Evolutionary conservation across 1,140 invertebrate species (phyloP), one percentile per base, ranked within the genome.

Genomic region (Euschistus heros): DNA sequence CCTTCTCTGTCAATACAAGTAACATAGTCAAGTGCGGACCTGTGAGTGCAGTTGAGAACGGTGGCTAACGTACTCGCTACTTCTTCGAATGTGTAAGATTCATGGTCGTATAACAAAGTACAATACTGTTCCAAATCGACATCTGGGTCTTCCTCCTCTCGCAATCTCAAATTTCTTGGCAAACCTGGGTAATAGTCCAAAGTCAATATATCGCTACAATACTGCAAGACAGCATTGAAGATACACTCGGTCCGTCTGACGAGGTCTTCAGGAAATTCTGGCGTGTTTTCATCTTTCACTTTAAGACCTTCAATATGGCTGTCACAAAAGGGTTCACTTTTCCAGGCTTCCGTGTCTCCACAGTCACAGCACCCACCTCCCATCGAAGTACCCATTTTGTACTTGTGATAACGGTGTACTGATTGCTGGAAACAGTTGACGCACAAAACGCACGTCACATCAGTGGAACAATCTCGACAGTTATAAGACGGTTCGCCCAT

Each of bases 351-450:
- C 0, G 80, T 77, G 69, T 91, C 93, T 0, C 95, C 95, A 77
- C 95, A 98, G 77, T 98, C 95, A 76, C 95, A 98, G 75, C 93
- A 97, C 2, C 95, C 95, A 5, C 93, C 93, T 20, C 94, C 94
- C 64, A 81, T 82, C 0, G 92, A 95, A 17, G 89, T 93, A 27
- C 88, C 89, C 88, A 98, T 97, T 80, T 95, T 91, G 76, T 97
- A 97, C 73, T 92, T 92, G 75, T 91, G 88, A 73, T 85, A 81
- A 13, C 86, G 82, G 76, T 97, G 94, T 22, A 84, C 82, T 0
- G 93, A 97, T 68, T 89, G 86, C 74, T 95, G 92, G 76, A 99
- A 99, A 78, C 97, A 99, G 70, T 94, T 88, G 8, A 95, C 92
- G 75, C 97, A 99, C 1, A 99, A 80, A 14, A 99, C 97, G 80